Conservation (phyloP, 2,888 invertebrate species). For the Thymelicus sylvestris region DNA sequence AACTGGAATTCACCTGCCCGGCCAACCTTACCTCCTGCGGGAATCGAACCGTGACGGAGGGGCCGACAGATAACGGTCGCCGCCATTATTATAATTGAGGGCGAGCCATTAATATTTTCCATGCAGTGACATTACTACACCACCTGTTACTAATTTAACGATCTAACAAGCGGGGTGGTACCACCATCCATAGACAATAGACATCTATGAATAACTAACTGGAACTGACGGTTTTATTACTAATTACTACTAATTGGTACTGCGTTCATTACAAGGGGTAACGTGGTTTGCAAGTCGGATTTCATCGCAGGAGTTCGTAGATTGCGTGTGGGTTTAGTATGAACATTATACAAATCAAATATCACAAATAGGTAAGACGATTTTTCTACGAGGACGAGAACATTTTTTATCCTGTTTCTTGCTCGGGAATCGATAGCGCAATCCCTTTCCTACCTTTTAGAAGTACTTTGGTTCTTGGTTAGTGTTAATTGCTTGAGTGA, state of each 20-base stretch:
- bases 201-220: not conserved
- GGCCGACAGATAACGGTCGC: constrained; percentile 23
- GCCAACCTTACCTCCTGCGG: constrained; percentile 27
- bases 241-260: not conserved
- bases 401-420: no score
- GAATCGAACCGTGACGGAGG: constrained; percentile 38
- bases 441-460: no score
- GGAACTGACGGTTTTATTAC: not conserved
- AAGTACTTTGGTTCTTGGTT: no score
- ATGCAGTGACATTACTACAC: constrained; percentile 9
- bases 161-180: constrained; percentile 2
- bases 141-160: not conserved
- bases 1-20: constrained; percentile 17
- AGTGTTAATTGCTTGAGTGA: no score
- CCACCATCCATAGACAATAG: not conserved
- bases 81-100: constrained; percentile 30
- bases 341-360: no score
- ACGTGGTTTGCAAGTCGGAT: no score
- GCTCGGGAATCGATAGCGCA: no score
- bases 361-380: no score
- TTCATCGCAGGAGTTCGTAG: no score
- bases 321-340: no score
- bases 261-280: not conserved
- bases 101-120: constrained; percentile 24
- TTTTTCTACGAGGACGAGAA: no score